Percentiles rank a stretch among this genome's conserved stretches.
Evolutionary conservation across 2,888 invertebrate species (phyloP).

Genomic region (Idaea biselata): DNA sequence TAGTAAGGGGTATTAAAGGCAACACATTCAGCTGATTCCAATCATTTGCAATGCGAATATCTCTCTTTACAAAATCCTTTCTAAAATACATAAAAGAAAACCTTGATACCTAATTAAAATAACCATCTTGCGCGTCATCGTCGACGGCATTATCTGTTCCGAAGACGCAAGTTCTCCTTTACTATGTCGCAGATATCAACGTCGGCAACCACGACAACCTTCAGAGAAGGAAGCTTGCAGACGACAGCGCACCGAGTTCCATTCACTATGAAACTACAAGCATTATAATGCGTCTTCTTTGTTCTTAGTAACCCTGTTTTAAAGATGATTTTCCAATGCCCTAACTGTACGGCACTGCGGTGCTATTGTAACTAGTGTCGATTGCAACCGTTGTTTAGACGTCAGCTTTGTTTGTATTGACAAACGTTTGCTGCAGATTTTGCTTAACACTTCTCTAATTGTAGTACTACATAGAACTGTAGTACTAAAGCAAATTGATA

Average conservation of each 20-base stretch:
- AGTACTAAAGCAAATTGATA: neutral
- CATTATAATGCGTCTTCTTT: conserved; percentile 16
- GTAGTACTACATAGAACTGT: neutral
- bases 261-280: conserved; percentile 31
- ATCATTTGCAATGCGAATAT: no score
- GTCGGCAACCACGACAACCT: conserved; percentile 39
- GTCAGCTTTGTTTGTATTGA: conserved; percentile 45
- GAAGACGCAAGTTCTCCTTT: conserved; percentile 26
- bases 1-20: no score
- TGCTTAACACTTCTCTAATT: neutral
- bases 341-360: conserved; percentile 12
- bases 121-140: neutral
- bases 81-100: neutral
- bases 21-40: no score
- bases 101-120: neutral
- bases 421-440: conserved; percentile 19
- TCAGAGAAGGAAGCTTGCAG: conserved; percentile 43
- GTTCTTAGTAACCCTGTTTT: conserved; percentile 24
- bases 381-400: conserved; percentile 46
- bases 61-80: no score
- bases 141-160: neutral
- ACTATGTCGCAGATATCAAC: conserved; percentile 38
- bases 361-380: conserved; percentile 38
- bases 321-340: conserved; percentile 29
- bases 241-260: conserved; percentile 40